A percentile compares a stretch with the other conserved stretches of the same genome.
Conservation (phyloP, 2,888 invertebrate species). For the Barypeithes pellucidus region DNA sequence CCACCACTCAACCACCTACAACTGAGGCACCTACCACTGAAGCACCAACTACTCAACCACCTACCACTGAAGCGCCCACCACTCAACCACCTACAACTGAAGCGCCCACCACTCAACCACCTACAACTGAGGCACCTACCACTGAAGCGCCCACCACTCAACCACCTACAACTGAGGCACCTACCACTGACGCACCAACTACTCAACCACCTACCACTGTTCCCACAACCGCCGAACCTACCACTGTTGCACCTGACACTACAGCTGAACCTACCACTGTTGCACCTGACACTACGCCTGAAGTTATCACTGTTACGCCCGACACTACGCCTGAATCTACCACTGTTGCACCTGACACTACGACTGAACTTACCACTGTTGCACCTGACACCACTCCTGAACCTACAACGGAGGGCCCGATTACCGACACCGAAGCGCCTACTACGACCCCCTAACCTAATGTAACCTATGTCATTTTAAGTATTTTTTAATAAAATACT, state of each 20-base stretch:
- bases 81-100: background rate
- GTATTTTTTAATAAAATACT: too few relatives aligned
- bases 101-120: background rate
- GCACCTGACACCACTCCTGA: too few relatives aligned
- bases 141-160: background rate
- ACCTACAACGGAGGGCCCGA: background rate
- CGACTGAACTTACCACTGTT: background rate
- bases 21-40: background rate
- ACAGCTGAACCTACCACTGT: background rate
- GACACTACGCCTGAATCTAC: background rate
- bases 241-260: background rate
- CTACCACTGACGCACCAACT: background rate
- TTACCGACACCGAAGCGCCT: background rate
- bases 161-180: background rate
- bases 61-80: background rate
- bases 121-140: slow-evolving; percentile 3
- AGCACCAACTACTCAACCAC: background rate
- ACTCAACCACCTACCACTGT: background rate
- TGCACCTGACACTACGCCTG: too few relatives aligned
- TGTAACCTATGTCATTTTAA: too few relatives aligned
- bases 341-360: background rate
- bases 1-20: too few relatives aligned
- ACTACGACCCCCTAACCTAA: too few relatives aligned
- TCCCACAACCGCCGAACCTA: background rate
- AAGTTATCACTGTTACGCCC: background rate